phyloP scores from a whole-genome alignment of 2,113 vertebrate species.

The Carettochelys insculpta region DNA sequence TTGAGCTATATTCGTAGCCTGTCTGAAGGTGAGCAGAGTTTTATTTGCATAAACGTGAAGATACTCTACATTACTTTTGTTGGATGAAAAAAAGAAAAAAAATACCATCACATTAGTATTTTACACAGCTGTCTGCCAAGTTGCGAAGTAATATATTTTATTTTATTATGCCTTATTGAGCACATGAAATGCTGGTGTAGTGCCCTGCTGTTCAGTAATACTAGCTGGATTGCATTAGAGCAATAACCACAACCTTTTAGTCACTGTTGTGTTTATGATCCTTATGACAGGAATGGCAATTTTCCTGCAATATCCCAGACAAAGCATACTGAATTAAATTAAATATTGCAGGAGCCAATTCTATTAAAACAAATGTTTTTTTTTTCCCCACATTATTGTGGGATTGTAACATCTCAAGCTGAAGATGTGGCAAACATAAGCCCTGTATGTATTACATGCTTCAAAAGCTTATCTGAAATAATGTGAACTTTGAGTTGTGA shows the following conservation, averaged over 20 bases:
- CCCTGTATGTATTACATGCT: background rate
- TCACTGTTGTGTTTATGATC: background rate
- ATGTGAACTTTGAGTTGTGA: background rate
- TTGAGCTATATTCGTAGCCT: background rate
- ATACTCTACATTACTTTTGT: background rate
- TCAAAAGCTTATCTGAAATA: background rate
- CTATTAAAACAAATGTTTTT: background rate
- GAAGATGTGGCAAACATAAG: background rate
- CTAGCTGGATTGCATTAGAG: rapidly evolving
- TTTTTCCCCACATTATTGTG: background rate
- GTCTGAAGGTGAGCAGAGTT: background rate
- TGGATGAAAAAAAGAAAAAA: background rate
- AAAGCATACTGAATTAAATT: background rate
- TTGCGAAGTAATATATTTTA: conserved; percentile 35
- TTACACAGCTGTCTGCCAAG: conserved; percentile 43
- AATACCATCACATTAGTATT: background rate
- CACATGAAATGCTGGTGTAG: background rate
- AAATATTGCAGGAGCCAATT: background rate
- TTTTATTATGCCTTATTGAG: background rate
- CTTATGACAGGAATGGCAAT: rapidly evolving
- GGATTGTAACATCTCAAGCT: background rate
- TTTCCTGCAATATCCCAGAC: background rate
- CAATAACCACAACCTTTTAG: background rate
- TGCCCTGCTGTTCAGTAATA: background rate
- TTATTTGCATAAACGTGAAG: background rate